Conservation (phyloP, 2,113 vertebrate species). For the Micronycteris hirsuta region DNA sequence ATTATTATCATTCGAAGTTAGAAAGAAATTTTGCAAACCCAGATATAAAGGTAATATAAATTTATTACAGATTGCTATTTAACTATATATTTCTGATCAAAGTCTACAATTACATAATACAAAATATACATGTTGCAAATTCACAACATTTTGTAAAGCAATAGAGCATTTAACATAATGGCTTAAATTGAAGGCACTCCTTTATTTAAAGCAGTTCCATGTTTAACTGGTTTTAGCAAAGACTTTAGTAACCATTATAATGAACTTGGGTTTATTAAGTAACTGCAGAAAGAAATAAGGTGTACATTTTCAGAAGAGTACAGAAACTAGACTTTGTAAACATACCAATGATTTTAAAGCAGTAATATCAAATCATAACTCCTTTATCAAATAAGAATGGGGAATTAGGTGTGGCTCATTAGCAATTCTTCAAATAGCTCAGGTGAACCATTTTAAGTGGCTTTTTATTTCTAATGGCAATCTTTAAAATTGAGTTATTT, state of each 20-base stretch:
- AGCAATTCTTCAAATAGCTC: background rate
- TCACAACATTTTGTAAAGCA: background rate
- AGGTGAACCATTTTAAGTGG: background rate
- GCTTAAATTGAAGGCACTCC: background rate
- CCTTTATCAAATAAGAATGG: background rate
- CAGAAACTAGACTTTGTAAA: background rate
- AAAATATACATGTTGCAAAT: background rate
- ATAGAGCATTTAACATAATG: background rate
- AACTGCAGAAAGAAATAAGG: background rate
- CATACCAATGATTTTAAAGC: background rate
- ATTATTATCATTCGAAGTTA: background rate
- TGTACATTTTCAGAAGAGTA: background rate
- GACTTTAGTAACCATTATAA: background rate
- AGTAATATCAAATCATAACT: background rate
- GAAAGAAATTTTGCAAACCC: background rate
- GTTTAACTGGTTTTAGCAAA: slow-evolving; percentile 20
- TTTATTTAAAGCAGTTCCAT: slow-evolving; percentile 7
- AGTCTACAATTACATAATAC: background rate
- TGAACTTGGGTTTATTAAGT: background rate
- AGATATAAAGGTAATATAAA: background rate
- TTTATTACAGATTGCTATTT: slow-evolving; percentile 21
- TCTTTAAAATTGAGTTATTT: slow-evolving; percentile 10
- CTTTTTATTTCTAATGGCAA: background rate
- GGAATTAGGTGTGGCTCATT: background rate
- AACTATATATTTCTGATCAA: background rate